These are phyloP conservation scores for Pipistrellus nathusii DNA, from an alignment of 2,797 vertebrate genomes.

Conservation along the genomic window DNA sequence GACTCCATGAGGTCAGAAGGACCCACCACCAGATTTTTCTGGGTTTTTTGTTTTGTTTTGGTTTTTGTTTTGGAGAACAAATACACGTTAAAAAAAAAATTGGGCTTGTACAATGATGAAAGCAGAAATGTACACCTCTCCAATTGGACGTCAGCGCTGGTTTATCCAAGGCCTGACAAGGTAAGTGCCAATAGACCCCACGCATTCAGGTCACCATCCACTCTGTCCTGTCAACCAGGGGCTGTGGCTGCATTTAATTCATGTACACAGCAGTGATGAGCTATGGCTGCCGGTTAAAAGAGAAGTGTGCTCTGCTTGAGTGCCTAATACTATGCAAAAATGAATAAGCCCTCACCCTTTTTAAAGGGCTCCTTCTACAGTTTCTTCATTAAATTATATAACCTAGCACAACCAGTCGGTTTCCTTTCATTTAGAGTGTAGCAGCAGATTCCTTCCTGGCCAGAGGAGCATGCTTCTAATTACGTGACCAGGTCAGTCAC, in stretches of 20 bases:
- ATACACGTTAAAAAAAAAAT: not conserved
- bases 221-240: not conserved
- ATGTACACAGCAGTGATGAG: slow-evolving; percentile 53
- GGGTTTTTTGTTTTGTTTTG: not conserved
- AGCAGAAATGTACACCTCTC: not conserved
- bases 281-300: slow-evolving; percentile 54
- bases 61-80: slow-evolving; percentile 48
- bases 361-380: slow-evolving; percentile 40
- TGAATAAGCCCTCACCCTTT: not conserved
- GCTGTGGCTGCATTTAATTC: slow-evolving; percentile 69
- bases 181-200: not conserved
- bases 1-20: not conserved
- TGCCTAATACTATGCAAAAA: slow-evolving; percentile 18
- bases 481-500: slow-evolving; percentile 24
- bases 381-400: slow-evolving; percentile 70
- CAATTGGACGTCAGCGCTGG: not conserved
- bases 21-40: slow-evolving; percentile 9
- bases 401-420: slow-evolving; percentile 26
- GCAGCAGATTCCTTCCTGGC: slow-evolving; percentile 65
- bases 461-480: slow-evolving; percentile 71
- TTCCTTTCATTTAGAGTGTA: slow-evolving; percentile 63
- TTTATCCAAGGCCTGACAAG: not conserved
- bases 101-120: not conserved
- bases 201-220: not conserved
- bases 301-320: not conserved